phyloP scores from a whole-genome alignment of 2,113 vertebrate genomes.

The Poeciliopsis occidentalis region DNA sequence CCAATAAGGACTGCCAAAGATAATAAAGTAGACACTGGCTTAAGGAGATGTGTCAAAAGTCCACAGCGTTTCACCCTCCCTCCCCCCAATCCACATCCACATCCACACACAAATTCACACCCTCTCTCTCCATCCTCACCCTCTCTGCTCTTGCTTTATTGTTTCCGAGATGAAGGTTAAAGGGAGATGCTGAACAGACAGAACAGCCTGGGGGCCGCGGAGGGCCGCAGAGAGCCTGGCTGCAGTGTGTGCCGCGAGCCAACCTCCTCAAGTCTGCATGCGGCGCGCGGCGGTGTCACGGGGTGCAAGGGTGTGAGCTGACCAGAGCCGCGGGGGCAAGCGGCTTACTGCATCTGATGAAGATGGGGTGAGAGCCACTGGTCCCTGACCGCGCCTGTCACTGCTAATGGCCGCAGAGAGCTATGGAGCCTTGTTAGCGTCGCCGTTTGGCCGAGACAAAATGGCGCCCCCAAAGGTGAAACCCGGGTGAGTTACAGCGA shows the following conservation, averaged over 20 bases:
- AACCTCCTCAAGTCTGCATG: constrained; percentile 44
- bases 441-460: constrained; percentile 63
- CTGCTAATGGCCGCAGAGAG: constrained; percentile 76
- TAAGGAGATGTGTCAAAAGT: constrained; percentile 85
- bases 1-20: constrained; percentile 85
- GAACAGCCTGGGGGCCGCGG: constrained; percentile 69
- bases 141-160: constrained; percentile 80
- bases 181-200: constrained; percentile 83
- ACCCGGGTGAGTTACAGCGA: constrained; percentile 63
- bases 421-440: constrained; percentile 75
- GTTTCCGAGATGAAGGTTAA: constrained; percentile 83
- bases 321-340: constrained; percentile 58
- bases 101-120: constrained; percentile 51
- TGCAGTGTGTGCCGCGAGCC: constrained; percentile 51
- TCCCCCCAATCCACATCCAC: constrained; percentile 23
- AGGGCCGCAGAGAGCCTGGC: constrained; percentile 38
- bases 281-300: constrained; percentile 57
- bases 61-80: constrained; percentile 64
- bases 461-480: constrained; percentile 65
- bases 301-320: constrained; percentile 59
- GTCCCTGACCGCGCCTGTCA: constrained; percentile 75
- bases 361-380: constrained; percentile 56
- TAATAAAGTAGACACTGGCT: constrained; percentile 83
- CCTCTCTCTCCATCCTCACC: constrained; percentile 42
- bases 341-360: constrained; percentile 54